These are phyloP conservation scores for Drosophila fulvimacula DNA, from an alignment of 2,888 invertebrate species.

Conservation along the genomic window DNA sequence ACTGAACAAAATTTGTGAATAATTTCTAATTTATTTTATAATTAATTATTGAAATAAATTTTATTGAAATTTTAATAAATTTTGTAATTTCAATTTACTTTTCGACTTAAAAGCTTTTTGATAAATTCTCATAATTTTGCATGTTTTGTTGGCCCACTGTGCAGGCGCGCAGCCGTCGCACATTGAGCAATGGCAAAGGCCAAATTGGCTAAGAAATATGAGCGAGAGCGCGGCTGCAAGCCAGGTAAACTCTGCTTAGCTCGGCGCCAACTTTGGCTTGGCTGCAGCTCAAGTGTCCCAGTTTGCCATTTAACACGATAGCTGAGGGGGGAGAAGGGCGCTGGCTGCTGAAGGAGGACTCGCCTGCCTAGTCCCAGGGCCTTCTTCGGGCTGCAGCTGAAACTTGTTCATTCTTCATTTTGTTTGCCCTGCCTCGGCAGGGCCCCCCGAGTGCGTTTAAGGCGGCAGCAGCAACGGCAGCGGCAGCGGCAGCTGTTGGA, in stretches of 20 bases:
- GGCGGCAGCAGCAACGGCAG: constrained; percentile 37
- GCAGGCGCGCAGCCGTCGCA: constrained; percentile 37
- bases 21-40: too few species aligned
- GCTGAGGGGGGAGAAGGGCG: background rate
- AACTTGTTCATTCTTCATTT: constrained; percentile 72
- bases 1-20: background rate
- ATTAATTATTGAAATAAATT: background rate
- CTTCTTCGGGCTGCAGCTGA: constrained; percentile 36
- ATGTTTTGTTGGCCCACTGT: constrained; percentile 7
- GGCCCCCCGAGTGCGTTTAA: constrained; percentile 76
- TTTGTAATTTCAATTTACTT: too few species aligned
- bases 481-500: constrained; percentile 15
- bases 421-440: constrained; percentile 49
- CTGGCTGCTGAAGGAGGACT: background rate
- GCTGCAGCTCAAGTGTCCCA: constrained; percentile 78
- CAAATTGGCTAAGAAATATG: constrained; percentile 70
- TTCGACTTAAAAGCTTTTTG: background rate
- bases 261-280: constrained; percentile 68
- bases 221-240: constrained; percentile 31
- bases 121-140: background rate
- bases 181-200: constrained; percentile 58
- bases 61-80: background rate
- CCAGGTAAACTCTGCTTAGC: constrained; percentile 49
- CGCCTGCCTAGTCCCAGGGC: constrained; percentile 25
- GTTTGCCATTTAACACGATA: constrained; percentile 78